Conservation (phyloP, 2,888 invertebrate species). For the Clivina fossor region DNA sequence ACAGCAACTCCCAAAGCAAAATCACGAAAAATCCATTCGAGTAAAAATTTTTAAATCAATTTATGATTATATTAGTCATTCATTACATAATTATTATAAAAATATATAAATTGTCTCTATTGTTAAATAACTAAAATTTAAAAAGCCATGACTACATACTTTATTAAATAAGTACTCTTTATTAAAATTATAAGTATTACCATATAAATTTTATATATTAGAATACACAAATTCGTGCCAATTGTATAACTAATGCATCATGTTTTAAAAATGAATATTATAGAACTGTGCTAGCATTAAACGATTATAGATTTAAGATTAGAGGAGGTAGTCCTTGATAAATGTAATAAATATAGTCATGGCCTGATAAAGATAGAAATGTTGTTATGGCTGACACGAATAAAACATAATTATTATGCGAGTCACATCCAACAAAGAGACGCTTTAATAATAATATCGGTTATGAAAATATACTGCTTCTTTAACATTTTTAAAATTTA, state of each 20-base stretch:
- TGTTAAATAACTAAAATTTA: too few relatives aligned
- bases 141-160: too few relatives aligned
- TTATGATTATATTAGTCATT: too few relatives aligned
- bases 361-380: slow-evolving; percentile 10
- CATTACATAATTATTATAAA: too few relatives aligned
- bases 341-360: slow-evolving; percentile 4
- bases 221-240: not conserved
- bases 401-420: slow-evolving; percentile 5
- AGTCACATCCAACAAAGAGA: slow-evolving; percentile 9
- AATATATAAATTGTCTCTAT: too few relatives aligned
- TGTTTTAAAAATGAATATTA: too few relatives aligned
- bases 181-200: slow-evolving; percentile 1
- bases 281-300: too few relatives aligned
- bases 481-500: slow-evolving; percentile 24
- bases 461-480: slow-evolving; percentile 8
- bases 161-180: not conserved
- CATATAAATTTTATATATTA: not conserved
- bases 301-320: too few relatives aligned
- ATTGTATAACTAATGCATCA: too few relatives aligned
- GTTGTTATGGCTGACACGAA: slow-evolving; percentile 7
- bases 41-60: too few relatives aligned
- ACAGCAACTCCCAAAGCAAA: too few relatives aligned
- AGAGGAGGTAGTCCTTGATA: slow-evolving; percentile 17
- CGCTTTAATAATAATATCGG: slow-evolving; percentile 4
- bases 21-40: too few relatives aligned